These are phyloP conservation scores for Loripinus fragilis DNA, from an alignment of 2,888 invertebrate species.

Conservation along the genomic window DNA sequence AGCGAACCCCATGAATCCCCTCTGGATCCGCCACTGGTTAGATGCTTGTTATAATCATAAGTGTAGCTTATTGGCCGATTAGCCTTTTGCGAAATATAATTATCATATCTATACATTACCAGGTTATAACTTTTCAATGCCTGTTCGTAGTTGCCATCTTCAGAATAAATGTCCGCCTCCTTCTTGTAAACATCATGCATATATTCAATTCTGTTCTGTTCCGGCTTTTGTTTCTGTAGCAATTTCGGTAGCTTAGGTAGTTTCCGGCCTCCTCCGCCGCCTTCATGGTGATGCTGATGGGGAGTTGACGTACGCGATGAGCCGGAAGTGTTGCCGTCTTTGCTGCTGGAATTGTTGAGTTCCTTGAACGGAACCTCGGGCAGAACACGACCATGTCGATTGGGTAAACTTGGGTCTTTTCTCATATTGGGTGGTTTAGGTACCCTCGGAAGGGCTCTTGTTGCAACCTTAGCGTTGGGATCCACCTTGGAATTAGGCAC, in stretches of 20 bases:
- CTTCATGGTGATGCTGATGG: slow-evolving; percentile 17
- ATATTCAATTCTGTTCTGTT: slow-evolving; percentile 57
- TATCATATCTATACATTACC: no score
- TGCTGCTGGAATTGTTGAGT: slow-evolving; percentile 19
- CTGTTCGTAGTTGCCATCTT: slow-evolving; percentile 61
- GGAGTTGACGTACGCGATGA: slow-evolving; percentile 55
- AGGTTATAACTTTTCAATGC: slow-evolving; percentile 63
- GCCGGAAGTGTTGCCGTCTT: slow-evolving; percentile 46
- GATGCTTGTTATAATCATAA: no score
- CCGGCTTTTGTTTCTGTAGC: slow-evolving; percentile 51
- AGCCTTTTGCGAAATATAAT: no score
- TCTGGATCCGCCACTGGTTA: no score
- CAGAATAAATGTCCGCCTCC: slow-evolving; percentile 56
- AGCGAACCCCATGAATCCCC: no score
- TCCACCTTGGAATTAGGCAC: slow-evolving; percentile 56
- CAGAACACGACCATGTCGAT: slow-evolving; percentile 38
- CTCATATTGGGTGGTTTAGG: slow-evolving; percentile 51
- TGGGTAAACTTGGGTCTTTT: slow-evolving; percentile 29
- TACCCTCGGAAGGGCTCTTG: slow-evolving; percentile 59
- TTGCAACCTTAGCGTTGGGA: slow-evolving; percentile 42
- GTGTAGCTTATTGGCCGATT: no score
- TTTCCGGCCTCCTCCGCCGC: slow-evolving; percentile 17
- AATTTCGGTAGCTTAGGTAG: slow-evolving; percentile 56
- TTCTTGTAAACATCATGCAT: slow-evolving; percentile 58
- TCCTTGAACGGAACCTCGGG: slow-evolving; percentile 57